Percentiles rank a stretch among this genome's conserved stretches.
These are phyloP conservation scores for Dermatophagoides farinae DNA, from an alignment of 1,140 invertebrate species.

Conservation along the genomic window DNA sequence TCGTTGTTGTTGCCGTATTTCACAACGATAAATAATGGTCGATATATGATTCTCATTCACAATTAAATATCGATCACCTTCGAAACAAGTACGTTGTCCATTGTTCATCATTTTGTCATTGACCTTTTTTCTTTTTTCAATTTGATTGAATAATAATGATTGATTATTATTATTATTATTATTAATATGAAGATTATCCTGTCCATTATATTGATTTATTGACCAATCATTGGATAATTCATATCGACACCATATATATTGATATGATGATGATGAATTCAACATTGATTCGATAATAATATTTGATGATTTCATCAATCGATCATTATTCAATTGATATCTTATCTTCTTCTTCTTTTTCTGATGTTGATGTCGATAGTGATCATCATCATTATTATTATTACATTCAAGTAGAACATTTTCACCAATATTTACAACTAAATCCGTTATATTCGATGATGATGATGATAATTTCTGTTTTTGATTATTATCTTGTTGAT, in stretches of 20 bases:
- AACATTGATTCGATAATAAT: too few relatives aligned
- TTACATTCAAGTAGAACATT: conserved; percentile 8
- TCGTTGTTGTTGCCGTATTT: not conserved
- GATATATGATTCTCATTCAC: not conserved
- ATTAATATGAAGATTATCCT: too few relatives aligned
- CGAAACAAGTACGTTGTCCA: not conserved
- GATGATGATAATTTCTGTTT: not conserved
- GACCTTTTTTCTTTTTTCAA: not conserved
- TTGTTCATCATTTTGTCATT: not conserved
- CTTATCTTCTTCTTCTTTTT: not conserved
- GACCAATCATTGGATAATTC: not conserved
- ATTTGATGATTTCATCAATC: too few relatives aligned
- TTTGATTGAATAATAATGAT: not conserved
- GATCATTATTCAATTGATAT: not conserved
- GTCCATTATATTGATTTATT: too few relatives aligned
- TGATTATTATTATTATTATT: too few relatives aligned
- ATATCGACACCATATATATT: conserved; percentile 6
- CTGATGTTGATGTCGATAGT: not conserved
- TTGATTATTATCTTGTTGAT: not conserved
- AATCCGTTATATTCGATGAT: not conserved
- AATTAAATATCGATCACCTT: conserved; percentile 1
- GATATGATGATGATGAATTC: not conserved
- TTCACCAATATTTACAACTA: conserved; percentile 1
- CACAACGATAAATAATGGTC: not conserved
- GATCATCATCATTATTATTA: not conserved